Conservation (phyloP, 1,140 invertebrate species). For the Formica exsecta region DNA sequence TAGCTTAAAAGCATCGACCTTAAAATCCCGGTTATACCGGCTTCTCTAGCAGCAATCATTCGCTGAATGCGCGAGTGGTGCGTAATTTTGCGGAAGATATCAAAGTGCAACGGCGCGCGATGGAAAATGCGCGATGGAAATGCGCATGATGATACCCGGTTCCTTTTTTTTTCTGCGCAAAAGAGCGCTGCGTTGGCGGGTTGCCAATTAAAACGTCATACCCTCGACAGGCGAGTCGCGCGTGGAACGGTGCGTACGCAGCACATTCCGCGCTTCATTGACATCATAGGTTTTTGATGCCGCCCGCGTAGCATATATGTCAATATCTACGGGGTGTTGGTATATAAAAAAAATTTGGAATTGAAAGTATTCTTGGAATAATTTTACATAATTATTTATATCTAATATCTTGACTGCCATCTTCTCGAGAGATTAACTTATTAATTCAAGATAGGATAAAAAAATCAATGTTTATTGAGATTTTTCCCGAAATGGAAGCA, state of each 20-base stretch:
- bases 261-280: conserved; percentile 70
- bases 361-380: neutral
- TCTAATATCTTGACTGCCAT: too few species aligned
- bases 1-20: conserved; percentile 68
- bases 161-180: conserved; percentile 50
- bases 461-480: neutral
- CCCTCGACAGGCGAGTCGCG: conserved; percentile 53
- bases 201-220: conserved; percentile 73
- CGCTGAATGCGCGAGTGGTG: conserved; percentile 67
- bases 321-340: conserved; percentile 7
- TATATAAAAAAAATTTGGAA: neutral
- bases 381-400: neutral
- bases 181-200: conserved; percentile 64
- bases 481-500: neutral
- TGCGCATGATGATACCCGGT: conserved; percentile 29
- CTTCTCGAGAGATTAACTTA: neutral
- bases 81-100: conserved; percentile 72
- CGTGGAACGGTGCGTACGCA: conserved; percentile 42
- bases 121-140: conserved; percentile 56
- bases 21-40: conserved; percentile 47
- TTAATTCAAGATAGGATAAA: neutral
- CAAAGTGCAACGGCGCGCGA: conserved; percentile 63
- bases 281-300: conserved; percentile 64
- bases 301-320: neutral
- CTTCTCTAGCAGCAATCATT: conserved; percentile 58